Percentiles rank a stretch among this genome's conserved stretches.
These are phyloP conservation scores for Buphagus erythrorhynchus DNA, from an alignment of 2,797 vertebrate species.

Conservation along the genomic window DNA sequence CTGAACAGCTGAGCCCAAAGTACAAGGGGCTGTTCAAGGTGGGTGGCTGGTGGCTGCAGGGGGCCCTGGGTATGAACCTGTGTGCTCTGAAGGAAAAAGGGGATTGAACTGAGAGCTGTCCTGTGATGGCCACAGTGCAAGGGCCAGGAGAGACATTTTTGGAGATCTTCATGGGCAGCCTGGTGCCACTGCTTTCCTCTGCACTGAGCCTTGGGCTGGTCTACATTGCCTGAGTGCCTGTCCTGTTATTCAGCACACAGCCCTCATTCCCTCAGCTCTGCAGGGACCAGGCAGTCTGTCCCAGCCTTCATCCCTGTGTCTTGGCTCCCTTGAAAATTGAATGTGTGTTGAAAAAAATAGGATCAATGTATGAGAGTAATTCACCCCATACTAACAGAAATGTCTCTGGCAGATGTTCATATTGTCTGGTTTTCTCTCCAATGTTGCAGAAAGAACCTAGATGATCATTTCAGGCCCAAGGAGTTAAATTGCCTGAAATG, in stretches of 20 bases:
- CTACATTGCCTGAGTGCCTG: not conserved
- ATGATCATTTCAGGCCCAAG: not conserved
- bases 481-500: not conserved
- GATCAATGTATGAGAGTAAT: not conserved
- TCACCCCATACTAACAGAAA: not conserved
- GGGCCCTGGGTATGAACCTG: not conserved
- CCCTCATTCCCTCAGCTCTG: not conserved
- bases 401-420: not conserved
- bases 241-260: not conserved
- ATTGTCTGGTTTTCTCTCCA: not conserved
- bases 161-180: not conserved
- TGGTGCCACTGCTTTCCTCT: not conserved
- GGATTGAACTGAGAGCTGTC: not conserved
- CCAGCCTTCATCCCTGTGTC: fast-evolving
- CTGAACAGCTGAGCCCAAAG: not conserved
- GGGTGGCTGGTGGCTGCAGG: not conserved
- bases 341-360: not conserved
- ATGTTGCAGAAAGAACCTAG: not conserved
- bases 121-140: not conserved
- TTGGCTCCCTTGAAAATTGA: not conserved
- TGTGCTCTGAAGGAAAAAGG: not conserved
- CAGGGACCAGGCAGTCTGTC: not conserved
- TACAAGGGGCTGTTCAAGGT: no score
- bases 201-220: not conserved
- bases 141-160: not conserved